phyloP scores from a whole-genome alignment of 2,113 vertebrate genomes.

The Meriones unguiculatus region DNA sequence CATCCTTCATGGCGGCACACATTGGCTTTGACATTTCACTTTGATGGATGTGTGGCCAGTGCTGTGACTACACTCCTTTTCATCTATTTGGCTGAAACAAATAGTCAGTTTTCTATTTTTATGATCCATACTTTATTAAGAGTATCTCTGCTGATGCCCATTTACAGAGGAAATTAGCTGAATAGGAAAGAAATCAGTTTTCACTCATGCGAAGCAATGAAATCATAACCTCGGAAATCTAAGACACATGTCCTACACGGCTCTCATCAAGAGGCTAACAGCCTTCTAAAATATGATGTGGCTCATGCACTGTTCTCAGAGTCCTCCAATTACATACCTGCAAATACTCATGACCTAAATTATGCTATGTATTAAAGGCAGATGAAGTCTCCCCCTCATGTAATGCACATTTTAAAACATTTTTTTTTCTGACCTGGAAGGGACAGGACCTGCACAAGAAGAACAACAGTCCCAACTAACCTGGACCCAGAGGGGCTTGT shows the following conservation, averaged over 20 bases:
- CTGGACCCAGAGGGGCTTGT: no score
- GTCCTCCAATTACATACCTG: background rate
- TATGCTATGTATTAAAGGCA: background rate
- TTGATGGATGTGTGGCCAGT: background rate
- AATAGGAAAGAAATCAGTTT: constrained; percentile 28
- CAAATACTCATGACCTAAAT: background rate
- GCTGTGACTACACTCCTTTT: background rate
- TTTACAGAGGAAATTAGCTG: constrained; percentile 34
- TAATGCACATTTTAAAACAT: background rate
- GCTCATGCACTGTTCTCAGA: background rate
- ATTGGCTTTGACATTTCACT: background rate
- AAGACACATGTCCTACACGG: background rate
- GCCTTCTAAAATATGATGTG: constrained; percentile 14
- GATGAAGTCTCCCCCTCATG: background rate
- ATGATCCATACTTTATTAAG: constrained; percentile 28
- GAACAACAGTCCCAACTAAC: no score
- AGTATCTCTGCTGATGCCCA: background rate
- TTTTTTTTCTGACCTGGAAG: background rate
- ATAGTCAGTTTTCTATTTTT: constrained; percentile 20
- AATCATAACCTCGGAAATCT: background rate
- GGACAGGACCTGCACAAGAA: no score
- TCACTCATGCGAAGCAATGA: constrained; percentile 1
- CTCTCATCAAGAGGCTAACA: background rate
- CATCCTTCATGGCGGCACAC: constrained; percentile 41
- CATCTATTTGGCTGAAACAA: background rate